These are phyloP conservation scores for Tamias sibiricus DNA, from an alignment of 2,113 vertebrate species.

Conservation along the genomic window DNA sequence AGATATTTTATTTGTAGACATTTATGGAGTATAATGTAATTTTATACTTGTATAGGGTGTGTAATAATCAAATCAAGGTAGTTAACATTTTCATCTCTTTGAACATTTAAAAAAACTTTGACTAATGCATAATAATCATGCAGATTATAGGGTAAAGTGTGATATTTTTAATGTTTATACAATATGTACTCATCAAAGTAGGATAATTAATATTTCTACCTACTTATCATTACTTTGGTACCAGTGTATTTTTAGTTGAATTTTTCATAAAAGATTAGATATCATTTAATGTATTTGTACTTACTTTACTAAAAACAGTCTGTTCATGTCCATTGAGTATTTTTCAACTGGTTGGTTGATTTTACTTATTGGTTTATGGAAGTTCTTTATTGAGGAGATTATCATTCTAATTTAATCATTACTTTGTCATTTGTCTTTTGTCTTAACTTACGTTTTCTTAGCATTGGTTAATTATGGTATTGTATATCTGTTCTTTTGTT, in stretches of 20 bases:
- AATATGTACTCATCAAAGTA: neutral
- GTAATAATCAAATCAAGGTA: neutral
- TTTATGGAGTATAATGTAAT: neutral
- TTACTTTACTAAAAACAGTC: neutral
- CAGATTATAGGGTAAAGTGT: neutral
- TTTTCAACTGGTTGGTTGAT: neutral
- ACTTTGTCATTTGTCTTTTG: neutral
- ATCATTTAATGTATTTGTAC: neutral
- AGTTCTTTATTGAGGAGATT: neutral
- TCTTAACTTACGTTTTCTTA: neutral
- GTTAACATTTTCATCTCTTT: neutral
- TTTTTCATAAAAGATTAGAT: neutral
- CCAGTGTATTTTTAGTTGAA: neutral
- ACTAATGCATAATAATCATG: neutral
- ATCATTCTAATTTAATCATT: neutral
- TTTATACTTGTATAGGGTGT: neutral
- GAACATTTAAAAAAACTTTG: neutral
- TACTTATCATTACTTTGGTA: neutral
- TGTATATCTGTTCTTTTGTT: neutral
- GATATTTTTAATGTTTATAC: neutral
- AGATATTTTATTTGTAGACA: neutral
- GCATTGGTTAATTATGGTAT: neutral
- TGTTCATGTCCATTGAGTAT: neutral
- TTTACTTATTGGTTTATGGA: neutral
- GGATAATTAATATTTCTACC: no score